These are phyloP conservation scores for Automeris io DNA, from an alignment of 2,888 invertebrate genomes.

Conservation along the genomic window DNA sequence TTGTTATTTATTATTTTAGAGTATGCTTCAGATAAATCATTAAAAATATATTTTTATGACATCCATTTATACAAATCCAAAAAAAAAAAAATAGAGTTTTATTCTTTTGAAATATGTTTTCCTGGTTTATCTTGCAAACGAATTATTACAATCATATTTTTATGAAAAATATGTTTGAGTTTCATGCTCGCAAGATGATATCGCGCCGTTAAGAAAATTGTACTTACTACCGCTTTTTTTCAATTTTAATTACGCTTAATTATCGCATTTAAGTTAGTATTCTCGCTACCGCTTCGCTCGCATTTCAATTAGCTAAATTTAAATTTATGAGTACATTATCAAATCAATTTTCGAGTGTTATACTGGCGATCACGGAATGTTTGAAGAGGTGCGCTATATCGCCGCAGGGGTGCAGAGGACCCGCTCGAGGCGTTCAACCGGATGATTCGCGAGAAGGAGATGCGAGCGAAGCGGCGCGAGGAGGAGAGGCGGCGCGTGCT, in stretches of 20 bases:
- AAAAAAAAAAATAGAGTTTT: too few relatives aligned
- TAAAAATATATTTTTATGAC: slow-evolving; percentile 5
- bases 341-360: background rate
- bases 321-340: background rate
- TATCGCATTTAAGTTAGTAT: background rate
- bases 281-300: slow-evolving; percentile 12
- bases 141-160: too few relatives aligned
- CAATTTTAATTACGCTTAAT: too few relatives aligned
- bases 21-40: too few relatives aligned
- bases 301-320: slow-evolving; percentile 1
- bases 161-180: too few relatives aligned
- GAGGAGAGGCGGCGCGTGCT: slow-evolving; percentile 76
- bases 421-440: slow-evolving; percentile 92
- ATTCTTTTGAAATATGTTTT: too few relatives aligned
- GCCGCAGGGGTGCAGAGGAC: slow-evolving; percentile 85
- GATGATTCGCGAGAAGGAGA: slow-evolving; percentile 90
- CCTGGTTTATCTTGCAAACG: too few relatives aligned
- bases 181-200: too few relatives aligned
- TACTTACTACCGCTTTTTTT: background rate
- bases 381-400: slow-evolving; percentile 15
- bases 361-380: background rate
- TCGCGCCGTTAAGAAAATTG: too few relatives aligned
- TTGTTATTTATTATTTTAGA: too few relatives aligned
- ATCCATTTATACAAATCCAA: slow-evolving; percentile 19
- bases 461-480: slow-evolving; percentile 80